These are phyloP conservation scores for Stictonetta naevosa DNA, from an alignment of 2,113 vertebrate genomes.

Conservation along the genomic window DNA sequence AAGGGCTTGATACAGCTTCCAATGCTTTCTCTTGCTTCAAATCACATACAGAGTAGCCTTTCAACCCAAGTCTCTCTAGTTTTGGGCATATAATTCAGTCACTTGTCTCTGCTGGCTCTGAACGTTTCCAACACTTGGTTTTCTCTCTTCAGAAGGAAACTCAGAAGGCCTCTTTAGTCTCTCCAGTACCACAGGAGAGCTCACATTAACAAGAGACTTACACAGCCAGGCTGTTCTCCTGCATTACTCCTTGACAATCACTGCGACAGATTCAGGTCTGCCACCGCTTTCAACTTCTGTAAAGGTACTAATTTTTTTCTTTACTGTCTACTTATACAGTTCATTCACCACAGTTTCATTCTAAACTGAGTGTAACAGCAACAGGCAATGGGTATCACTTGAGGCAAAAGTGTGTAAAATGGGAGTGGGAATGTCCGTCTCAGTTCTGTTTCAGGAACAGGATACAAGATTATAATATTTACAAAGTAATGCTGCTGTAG, in stretches of 20 bases:
- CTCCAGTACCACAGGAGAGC: slow-evolving; percentile 47
- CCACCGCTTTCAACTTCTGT: slow-evolving; percentile 46
- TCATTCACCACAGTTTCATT: neutral
- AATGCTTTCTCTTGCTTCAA: neutral
- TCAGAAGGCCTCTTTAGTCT: slow-evolving; percentile 53
- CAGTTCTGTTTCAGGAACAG: neutral
- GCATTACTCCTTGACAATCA: slow-evolving; percentile 35
- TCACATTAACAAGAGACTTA: slow-evolving; percentile 49
- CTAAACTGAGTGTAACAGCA: neutral
- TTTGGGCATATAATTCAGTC: neutral
- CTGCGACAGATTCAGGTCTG: neutral
- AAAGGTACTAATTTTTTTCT: slow-evolving; percentile 31
- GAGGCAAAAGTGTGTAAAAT: neutral
- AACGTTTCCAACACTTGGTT: neutral
- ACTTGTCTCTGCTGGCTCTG: neutral
- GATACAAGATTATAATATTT: neutral
- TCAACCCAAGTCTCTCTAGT: neutral
- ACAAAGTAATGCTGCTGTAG: neutral
- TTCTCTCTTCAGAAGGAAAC: slow-evolving; percentile 46
- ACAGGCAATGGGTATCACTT: neutral
- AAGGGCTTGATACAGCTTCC: neutral
- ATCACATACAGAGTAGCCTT: neutral
- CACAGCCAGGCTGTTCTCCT: neutral
- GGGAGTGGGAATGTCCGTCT: neutral
- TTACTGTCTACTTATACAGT: neutral